These are phyloP conservation scores for Cercopithecus neglectus DNA, from an alignment of 2,797 vertebrate genomes.

Conservation along the genomic window DNA sequence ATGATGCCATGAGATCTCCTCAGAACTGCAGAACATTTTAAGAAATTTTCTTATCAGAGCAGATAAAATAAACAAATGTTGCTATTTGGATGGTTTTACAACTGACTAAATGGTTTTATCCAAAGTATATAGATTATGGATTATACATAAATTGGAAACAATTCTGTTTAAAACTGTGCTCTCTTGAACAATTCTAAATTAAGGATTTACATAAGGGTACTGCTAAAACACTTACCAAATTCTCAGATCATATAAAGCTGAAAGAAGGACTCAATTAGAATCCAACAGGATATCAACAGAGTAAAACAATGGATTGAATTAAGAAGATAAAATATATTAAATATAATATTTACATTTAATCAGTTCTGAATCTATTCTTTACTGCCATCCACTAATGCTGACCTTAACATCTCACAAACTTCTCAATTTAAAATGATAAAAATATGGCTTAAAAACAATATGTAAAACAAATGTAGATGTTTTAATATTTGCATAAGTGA, in stretches of 20 bases:
- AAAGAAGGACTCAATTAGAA: not conserved
- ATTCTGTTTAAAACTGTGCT: not conserved
- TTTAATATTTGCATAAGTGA: not conserved
- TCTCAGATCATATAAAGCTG: not conserved
- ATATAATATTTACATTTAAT: not conserved
- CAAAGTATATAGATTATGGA: not conserved
- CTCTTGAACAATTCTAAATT: not conserved
- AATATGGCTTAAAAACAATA: not conserved
- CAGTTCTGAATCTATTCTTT: not conserved
- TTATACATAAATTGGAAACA: not conserved
- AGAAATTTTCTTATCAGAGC: not conserved
- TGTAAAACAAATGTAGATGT: not conserved
- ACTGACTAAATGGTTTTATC: not conserved
- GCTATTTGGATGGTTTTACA: not conserved
- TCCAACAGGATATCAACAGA: not conserved
- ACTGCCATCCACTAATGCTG: not conserved
- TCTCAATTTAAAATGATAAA: not conserved
- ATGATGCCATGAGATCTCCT: not conserved
- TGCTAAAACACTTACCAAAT: not conserved
- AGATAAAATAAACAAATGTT: not conserved
- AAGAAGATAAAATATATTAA: not conserved
- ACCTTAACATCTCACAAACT: not conserved
- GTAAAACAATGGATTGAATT: not conserved
- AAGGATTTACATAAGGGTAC: not conserved
- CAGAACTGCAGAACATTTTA: not conserved